phyloP scores from a whole-genome alignment of 2,888 invertebrate species.

The Argyra leucocephala region DNA sequence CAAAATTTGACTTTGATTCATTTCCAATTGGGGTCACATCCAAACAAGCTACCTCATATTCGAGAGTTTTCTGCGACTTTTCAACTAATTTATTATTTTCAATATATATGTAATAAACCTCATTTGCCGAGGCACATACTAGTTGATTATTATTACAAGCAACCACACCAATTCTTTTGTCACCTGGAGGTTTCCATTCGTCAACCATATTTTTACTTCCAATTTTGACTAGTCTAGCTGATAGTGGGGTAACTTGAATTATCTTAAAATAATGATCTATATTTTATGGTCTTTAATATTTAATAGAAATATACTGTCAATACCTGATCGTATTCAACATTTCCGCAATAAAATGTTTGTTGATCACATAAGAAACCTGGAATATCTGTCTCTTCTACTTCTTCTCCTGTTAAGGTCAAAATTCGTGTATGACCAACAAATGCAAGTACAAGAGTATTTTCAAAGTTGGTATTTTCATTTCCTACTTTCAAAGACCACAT shows the following conservation, averaged over 20 bases:
- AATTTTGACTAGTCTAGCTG: conserved; percentile 61
- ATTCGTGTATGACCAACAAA: conserved; percentile 96
- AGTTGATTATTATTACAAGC: conserved; percentile 68
- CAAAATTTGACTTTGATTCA: conserved; percentile 56
- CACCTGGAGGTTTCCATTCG: conserved; percentile 64
- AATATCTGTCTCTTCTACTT: conserved; percentile 95
- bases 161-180: conserved; percentile 77
- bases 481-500: conserved; percentile 90
- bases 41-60: conserved; percentile 92
- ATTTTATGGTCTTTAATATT: too few relatives aligned
- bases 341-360: conserved; percentile 90
- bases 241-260: conserved; percentile 61
- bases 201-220: conserved; percentile 55
- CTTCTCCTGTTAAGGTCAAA: conserved; percentile 82
- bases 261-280: conserved; percentile 39
- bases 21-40: conserved; percentile 76
- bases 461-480: conserved; percentile 50
- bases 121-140: conserved; percentile 79
- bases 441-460: conserved; percentile 86
- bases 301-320: conserved; percentile 20
- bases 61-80: conserved; percentile 62
- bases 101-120: conserved; percentile 73
- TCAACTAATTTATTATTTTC: conserved; percentile 53
- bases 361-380: conserved; percentile 82
- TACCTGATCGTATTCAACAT: conserved; percentile 75